These are phyloP conservation scores for Epinotia brunnichana DNA, from an alignment of 2,888 invertebrate genomes.

Conservation along the genomic window DNA sequence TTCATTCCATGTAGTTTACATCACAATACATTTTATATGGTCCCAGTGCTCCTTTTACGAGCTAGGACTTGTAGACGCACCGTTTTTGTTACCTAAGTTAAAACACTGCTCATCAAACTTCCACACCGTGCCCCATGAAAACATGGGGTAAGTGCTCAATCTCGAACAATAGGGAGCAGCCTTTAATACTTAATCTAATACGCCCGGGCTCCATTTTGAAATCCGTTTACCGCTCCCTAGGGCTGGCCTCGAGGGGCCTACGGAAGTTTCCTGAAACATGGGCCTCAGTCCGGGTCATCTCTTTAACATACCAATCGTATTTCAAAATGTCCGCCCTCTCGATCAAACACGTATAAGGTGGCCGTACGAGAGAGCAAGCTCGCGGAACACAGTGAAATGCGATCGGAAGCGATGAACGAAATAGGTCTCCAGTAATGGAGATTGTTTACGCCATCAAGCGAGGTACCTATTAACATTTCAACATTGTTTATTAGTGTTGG, in stretches of 20 bases:
- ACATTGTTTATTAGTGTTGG: constrained; percentile 24
- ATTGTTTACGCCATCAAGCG: constrained; percentile 36
- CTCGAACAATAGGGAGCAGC: not conserved
- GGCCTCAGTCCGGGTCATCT: not conserved
- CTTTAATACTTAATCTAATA: constrained; percentile 39
- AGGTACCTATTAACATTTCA: constrained; percentile 28
- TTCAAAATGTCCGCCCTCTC: not conserved
- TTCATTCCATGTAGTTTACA: too few relatives aligned
- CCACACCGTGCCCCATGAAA: not conserved
- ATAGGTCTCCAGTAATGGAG: constrained; percentile 22
- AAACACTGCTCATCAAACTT: not conserved
- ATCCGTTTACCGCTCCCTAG: constrained; percentile 39
- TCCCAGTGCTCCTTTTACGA: too few relatives aligned
- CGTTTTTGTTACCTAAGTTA: not conserved
- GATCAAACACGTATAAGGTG: not conserved
- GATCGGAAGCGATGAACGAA: not conserved
- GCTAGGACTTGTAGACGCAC: too few relatives aligned
- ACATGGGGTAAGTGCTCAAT: constrained; percentile 8
- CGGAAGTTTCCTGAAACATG: constrained; percentile 17
- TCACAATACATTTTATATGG: too few relatives aligned
- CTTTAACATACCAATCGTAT: not conserved
- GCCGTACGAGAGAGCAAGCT: not conserved
- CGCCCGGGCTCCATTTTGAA: constrained; percentile 38
- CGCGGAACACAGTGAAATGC: not conserved
- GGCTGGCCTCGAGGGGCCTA: constrained; percentile 5